These are phyloP conservation scores for Sycophila sp. DNA, from an alignment of 1,140 invertebrate species.

Conservation along the genomic window DNA sequence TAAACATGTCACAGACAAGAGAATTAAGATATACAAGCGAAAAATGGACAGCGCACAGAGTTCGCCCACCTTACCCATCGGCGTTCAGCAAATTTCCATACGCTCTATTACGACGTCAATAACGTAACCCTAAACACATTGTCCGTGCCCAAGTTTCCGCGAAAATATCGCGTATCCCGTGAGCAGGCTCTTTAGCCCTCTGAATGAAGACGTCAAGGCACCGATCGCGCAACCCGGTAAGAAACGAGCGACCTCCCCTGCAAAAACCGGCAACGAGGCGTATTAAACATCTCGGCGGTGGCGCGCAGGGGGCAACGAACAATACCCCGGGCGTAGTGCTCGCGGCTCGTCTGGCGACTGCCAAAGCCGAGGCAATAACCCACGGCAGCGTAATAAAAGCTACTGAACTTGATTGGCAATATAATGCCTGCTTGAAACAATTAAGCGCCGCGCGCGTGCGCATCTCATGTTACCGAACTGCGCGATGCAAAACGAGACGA, in stretches of 20 bases:
- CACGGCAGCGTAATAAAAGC: slow-evolving; percentile 20
- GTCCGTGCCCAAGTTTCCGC: too few relatives aligned
- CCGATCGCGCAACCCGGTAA: neutral
- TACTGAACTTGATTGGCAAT: slow-evolving; percentile 49
- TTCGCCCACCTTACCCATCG: too few relatives aligned
- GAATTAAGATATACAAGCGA: too few relatives aligned
- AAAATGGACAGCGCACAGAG: too few relatives aligned
- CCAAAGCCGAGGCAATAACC: neutral
- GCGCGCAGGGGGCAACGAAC: neutral
- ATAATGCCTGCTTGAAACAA: slow-evolving; percentile 53
- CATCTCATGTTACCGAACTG: slow-evolving; percentile 21
- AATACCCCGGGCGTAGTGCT: neutral
- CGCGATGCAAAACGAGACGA: neutral
- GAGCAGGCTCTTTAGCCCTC: too few relatives aligned
- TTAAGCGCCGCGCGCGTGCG: slow-evolving; percentile 39
- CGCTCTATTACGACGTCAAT: too few relatives aligned
- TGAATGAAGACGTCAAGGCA: neutral
- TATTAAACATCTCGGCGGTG: too few relatives aligned
- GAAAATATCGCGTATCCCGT: too few relatives aligned
- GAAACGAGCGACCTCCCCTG: neutral
- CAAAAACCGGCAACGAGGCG: slow-evolving; percentile 11
- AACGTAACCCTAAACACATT: too few relatives aligned
- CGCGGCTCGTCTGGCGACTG: neutral
- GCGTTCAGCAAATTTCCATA: too few relatives aligned
- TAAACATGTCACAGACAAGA: too few relatives aligned